Base-by-base conservation (phyloP, 2,113 vertebrate genomes). In the Cyprinodon variegatus region DNA sequence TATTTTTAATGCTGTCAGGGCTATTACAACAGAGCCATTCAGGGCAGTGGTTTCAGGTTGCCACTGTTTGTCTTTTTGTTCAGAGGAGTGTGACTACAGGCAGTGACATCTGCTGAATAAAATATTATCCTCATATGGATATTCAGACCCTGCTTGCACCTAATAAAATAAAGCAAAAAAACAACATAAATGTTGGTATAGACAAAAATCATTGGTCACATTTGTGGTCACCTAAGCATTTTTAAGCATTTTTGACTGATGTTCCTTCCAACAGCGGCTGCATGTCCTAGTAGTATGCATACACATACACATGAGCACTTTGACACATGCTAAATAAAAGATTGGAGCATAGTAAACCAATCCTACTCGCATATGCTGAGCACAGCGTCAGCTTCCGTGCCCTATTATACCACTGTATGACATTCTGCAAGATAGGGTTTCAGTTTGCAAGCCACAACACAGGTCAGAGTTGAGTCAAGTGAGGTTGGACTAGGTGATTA, bases 1-100 rank as follows among this genome's bases (percentile, higher is more conserved):
- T 84, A 90, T 93, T 86, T 92, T 93, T 93, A 92, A 93, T 92
- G 91, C 86, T 85, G 88, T 85, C 86, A 85, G 86, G 90, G 86
- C 88, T 85, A 92, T 93, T 91, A 92, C 92, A 91, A 92, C 85
- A 83, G 70, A 87, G 78, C 77, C 74, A 89, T 76, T 78, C 87
- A 88, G 84, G 70, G 83, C 78, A 8, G 15, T 36, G 71, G 91
- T 83, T 81, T 93, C 37, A 79, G 73, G 83, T 93, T 92, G 68
- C 92, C 86, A 86, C 78, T 36, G 60, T 77, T 71, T 76, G 74
- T 87, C 88, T 89, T 86, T 70, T 39, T 90, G 89, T 84, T 90
- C 89, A 88, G 86, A 85, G 77, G 80, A 91, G 89, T 85, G 90
- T 89, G 88, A 91, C 89, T 69, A 57, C 71, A 79, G 77, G 69